phyloP scores from a whole-genome alignment of 1,140 invertebrate genomes.

The Protaetia brevitarsis region DNA sequence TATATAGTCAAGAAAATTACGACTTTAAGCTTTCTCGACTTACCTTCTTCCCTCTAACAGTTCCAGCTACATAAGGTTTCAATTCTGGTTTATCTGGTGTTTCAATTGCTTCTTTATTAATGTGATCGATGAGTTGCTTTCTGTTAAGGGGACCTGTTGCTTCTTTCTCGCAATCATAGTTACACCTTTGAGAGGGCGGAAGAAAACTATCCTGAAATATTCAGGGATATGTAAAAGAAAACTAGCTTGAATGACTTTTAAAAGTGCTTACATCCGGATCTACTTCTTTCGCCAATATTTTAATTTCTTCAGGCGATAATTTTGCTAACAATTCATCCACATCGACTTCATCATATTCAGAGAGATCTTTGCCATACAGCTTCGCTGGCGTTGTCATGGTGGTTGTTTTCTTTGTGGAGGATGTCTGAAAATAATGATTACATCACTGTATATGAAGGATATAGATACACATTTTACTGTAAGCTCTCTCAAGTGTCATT shows the following conservation, averaged over 20 bases:
- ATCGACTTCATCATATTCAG: slow-evolving; percentile 93
- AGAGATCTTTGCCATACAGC: slow-evolving; percentile 89
- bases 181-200: slow-evolving; percentile 92
- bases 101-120: slow-evolving; percentile 95
- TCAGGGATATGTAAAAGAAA: background rate
- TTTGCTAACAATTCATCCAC: slow-evolving; percentile 94
- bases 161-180: slow-evolving; percentile 92
- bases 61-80: slow-evolving; percentile 88
- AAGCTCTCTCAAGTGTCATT: background rate
- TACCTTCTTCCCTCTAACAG: slow-evolving; percentile 87
- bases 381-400: slow-evolving; percentile 85
- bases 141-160: slow-evolving; percentile 94
- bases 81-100: slow-evolving; percentile 96
- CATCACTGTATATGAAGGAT: background rate
- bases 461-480: background rate
- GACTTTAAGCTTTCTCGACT: slow-evolving; percentile 28
- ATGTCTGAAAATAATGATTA: slow-evolving; percentile 62
- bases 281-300: slow-evolving; percentile 96
- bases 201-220: slow-evolving; percentile 87
- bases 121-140: slow-evolving; percentile 94
- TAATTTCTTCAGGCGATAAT: slow-evolving; percentile 92
- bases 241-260: no score
- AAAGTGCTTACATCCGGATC: slow-evolving; percentile 92
- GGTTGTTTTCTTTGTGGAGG: slow-evolving; percentile 79
- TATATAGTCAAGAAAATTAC: background rate